Evolutionary conservation across 30 jellyfish, hydroid and myxozoan genomes (phyloP).

Genomic region (Sanderia malayensis): DNA sequence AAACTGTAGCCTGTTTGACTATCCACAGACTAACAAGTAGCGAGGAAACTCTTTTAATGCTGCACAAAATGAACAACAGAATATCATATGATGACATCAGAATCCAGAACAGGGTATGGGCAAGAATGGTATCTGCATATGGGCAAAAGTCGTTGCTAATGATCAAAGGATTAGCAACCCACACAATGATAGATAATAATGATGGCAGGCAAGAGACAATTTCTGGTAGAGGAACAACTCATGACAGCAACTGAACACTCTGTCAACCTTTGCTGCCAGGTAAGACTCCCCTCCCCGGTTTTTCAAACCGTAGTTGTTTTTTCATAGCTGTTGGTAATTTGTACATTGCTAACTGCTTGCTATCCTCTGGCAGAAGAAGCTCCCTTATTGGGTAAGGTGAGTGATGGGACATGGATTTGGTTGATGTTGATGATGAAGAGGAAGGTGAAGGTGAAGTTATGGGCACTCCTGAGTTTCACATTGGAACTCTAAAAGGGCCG

Average conservation of each 20-base stretch:
- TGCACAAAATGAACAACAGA: conserved; percentile 12
- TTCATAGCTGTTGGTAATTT: too few species aligned
- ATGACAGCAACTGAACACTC: conserved; percentile 43
- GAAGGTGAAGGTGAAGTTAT: neutral
- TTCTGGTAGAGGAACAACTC: conserved; percentile 32
- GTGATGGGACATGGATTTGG: neutral
- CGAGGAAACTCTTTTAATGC: conserved; percentile 1
- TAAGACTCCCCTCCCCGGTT: too few species aligned
- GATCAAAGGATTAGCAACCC: conserved; percentile 33
- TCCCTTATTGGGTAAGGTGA: too few species aligned
- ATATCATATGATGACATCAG: conserved; percentile 15
- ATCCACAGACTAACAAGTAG: conserved; percentile 22
- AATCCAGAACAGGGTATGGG: conserved; percentile 43
- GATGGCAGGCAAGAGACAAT: conserved; percentile 28
- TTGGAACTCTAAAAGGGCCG: neutral
- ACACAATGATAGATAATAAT: conserved; percentile 31
- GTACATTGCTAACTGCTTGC: too few species aligned
- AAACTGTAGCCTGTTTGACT: conserved; percentile 8
- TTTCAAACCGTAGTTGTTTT: too few species aligned
- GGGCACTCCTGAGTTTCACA: neutral
- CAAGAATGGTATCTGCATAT: conserved; percentile 31
- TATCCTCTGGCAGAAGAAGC: too few species aligned
- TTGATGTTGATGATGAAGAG: neutral
- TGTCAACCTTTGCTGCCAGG: conserved; percentile 38
- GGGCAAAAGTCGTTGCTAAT: neutral